Conservation (phyloP, 2,113 vertebrate genomes). For the Amphiprion percula region DNA sequence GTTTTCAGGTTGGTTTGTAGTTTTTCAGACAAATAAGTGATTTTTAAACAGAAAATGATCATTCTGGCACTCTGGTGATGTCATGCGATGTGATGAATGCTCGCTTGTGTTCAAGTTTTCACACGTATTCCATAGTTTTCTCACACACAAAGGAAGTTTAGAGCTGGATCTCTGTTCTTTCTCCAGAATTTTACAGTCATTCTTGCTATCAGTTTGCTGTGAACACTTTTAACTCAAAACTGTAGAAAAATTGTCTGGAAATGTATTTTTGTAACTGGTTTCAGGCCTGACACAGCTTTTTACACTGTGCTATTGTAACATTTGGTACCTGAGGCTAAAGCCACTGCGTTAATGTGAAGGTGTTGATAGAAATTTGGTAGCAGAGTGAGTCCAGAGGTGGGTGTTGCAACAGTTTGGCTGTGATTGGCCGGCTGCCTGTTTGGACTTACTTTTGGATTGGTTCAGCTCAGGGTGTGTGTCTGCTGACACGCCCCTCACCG, state of each 20-base stretch:
- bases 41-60: neutral
- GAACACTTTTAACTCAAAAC: no score
- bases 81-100: neutral
- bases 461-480: conserved; percentile 55
- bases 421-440: conserved; percentile 43
- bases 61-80: neutral
- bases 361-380: neutral
- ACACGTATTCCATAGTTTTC: neutral
- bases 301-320: neutral
- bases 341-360: neutral
- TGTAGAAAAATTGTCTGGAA: neutral
- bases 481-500: conserved; percentile 36
- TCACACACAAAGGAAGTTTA: neutral
- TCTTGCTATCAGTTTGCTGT: neutral
- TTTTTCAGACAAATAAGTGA: neutral
- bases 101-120: neutral
- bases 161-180: neutral
- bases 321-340: conserved; percentile 2
- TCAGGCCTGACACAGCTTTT: neutral
- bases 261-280: neutral
- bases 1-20: neutral
- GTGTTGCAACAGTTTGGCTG: conserved; percentile 5
- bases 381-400: neutral
- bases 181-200: neutral
- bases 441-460: conserved; percentile 39